phyloP scores from a whole-genome alignment of 2,888 invertebrate species.

The Megalurothrips usitatus region DNA sequence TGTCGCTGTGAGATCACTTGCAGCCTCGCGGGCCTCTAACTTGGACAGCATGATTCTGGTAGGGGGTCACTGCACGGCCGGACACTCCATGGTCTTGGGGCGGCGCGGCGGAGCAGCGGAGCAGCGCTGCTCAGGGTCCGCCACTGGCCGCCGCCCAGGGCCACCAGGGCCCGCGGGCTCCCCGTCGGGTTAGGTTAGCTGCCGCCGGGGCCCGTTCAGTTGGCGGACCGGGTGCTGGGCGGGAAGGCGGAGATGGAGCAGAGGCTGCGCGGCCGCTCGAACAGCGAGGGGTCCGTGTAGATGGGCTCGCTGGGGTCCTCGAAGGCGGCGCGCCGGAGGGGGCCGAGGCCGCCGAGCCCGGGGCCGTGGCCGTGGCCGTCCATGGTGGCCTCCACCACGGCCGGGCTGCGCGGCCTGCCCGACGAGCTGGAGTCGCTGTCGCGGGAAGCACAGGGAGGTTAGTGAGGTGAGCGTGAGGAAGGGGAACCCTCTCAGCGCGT shows the following conservation, averaged over 20 bases:
- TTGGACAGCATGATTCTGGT: too few relatives aligned
- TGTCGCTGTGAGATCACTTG: too few relatives aligned
- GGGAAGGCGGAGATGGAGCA: conserved; percentile 42
- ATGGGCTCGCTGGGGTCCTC: conserved; percentile 91
- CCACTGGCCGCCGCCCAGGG: neutral
- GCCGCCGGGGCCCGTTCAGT: neutral
- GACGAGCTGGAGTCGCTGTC: too few relatives aligned
- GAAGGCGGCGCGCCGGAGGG: conserved; percentile 55
- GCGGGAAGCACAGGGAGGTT: neutral
- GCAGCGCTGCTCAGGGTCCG: neutral
- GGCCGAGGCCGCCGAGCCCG: conserved; percentile 35
- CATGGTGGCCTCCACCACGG: neutral
- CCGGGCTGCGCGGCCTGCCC: neutral
- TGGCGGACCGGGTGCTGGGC: conserved; percentile 8
- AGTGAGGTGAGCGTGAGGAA: too few relatives aligned
- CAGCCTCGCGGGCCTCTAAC: too few relatives aligned
- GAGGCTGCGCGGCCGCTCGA: conserved; percentile 75
- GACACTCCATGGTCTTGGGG: too few relatives aligned
- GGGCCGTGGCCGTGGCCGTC: conserved; percentile 30
- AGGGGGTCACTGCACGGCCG: too few relatives aligned
- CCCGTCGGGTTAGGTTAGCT: neutral
- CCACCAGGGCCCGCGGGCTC: neutral
- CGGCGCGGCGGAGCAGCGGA: neutral
- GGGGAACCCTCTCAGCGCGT: neutral
- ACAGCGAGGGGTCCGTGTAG: conserved; percentile 86